Evolutionary conservation across 2,888 invertebrate genomes (phyloP).

Genomic region (Cataglyphis cursor): DNA sequence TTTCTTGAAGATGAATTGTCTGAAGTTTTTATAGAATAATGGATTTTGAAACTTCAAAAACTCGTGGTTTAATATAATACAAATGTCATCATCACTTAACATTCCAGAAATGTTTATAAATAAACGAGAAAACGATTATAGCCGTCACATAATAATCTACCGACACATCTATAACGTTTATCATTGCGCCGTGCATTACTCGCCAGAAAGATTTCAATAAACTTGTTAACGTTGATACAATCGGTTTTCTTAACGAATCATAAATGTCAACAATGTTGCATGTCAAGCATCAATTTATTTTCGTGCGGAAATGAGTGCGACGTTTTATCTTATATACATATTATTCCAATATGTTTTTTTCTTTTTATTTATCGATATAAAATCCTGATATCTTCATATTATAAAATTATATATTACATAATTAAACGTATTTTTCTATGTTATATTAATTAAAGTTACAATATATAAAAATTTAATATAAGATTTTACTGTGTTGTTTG

Average conservation of each 20-base stretch:
- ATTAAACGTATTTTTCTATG: not conserved
- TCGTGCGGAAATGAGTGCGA: not conserved
- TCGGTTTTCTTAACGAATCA: constrained; percentile 53
- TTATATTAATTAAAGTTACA: not conserved
- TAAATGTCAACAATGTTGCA: constrained; percentile 43
- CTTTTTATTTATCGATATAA: not conserved
- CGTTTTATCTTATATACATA: not conserved
- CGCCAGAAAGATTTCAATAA: constrained; percentile 45
- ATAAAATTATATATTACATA: not conserved
- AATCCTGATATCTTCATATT: not conserved
- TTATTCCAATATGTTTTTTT: not conserved
- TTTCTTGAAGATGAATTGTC: not conserved
- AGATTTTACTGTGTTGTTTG: not conserved
- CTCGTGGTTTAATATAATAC: not conserved
- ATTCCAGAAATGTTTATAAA: constrained; percentile 58
- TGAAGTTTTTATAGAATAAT: not conserved
- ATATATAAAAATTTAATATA: not conserved
- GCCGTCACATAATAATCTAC: constrained; percentile 33
- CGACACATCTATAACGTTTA: constrained; percentile 8
- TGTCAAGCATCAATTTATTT: constrained; percentile 27
- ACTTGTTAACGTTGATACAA: constrained; percentile 52
- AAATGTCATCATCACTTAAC: not conserved
- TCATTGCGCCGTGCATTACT: constrained; percentile 6
- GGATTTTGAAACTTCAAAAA: not conserved
- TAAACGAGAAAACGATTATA: constrained; percentile 42